Evolutionary conservation across 2,888 invertebrate species (phyloP), one percentile per base, ranked within the genome.

Genomic region (Mythimna albipuncta): DNA sequence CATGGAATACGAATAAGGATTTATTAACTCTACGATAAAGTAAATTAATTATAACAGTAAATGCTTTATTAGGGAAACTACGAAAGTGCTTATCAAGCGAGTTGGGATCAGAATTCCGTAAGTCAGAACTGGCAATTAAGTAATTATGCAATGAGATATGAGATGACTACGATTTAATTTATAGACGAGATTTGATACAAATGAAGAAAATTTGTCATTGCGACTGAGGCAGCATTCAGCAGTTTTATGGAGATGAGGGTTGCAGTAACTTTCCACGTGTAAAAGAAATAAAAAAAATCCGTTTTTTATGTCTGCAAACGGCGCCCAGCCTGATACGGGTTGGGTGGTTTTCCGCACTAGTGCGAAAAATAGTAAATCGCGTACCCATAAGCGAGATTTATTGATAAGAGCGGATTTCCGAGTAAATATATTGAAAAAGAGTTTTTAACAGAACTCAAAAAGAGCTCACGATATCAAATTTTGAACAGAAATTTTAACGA

Each of bases 1-100:
- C 69, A 70, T 72, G 44, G 72, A 79, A 83, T 83, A 86, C 76
- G 75, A 85, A 86, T 81, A 77, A 81, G 66, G 75, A 77, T 84
- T 85, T 77, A 84, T 85, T 77, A 69, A 77, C 69, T 59, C 50
- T 11, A 52, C 35, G 68, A 85, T 83, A 75, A 77, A 81, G 64
- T 66, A 74, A 83, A 85, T 84, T 82, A 79, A 72, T 82, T 82
- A 82, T 72, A 75, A 75, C 72, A 72, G 69, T 78, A 72, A 77
- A 74, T 77, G 64, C n/a, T 77, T 81, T 74, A 85, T 72, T 52
- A 50, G 61, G 9, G 41, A 64, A 64, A 68, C 52, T 67, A 41
- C 26, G 64, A 32, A 69, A 78, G 66, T 58, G 61, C 66, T 63
- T 64, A 72, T 44, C 7, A 69, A 75, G 55, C 54, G 54, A 65